Evolutionary conservation across 2,797 vertebrate species (phyloP).

Genomic region (Petrocephalus schoutedeni): DNA sequence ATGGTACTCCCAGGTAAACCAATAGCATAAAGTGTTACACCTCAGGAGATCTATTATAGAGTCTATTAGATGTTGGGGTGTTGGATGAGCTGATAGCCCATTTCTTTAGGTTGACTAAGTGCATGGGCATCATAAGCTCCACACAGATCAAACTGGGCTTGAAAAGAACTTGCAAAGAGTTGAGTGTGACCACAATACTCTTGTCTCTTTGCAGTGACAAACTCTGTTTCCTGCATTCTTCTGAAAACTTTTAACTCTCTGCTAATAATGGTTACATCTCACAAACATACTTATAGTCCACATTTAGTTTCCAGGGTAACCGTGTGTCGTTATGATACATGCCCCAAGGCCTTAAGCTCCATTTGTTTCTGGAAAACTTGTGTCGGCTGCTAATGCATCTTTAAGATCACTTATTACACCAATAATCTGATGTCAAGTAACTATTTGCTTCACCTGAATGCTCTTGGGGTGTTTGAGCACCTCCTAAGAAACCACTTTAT

Average conservation of each 20-base stretch:
- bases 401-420: not conserved
- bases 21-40: not conserved
- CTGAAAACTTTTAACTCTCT: not conserved
- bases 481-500: not conserved
- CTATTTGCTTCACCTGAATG: conserved; percentile 25
- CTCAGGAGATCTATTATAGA: not conserved
- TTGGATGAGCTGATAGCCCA: not conserved
- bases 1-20: not conserved
- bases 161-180: not conserved
- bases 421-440: conserved; percentile 15
- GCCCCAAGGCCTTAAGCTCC: not conserved
- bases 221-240: not conserved
- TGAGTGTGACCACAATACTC: not conserved
- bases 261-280: not conserved
- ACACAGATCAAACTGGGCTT: not conserved
- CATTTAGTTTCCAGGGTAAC: not conserved
- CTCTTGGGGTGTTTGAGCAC: conserved; percentile 18
- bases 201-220: not conserved
- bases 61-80: not conserved
- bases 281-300: not conserved
- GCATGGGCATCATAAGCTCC: not conserved
- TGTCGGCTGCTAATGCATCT: not conserved
- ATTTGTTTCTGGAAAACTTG: not conserved
- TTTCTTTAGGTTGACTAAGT: not conserved
- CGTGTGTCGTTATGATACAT: not conserved